Percentiles rank a stretch among this genome's conserved stretches.
These are phyloP conservation scores for Tillus elongatus DNA, from an alignment of 2,888 invertebrate species.

Conservation along the genomic window DNA sequence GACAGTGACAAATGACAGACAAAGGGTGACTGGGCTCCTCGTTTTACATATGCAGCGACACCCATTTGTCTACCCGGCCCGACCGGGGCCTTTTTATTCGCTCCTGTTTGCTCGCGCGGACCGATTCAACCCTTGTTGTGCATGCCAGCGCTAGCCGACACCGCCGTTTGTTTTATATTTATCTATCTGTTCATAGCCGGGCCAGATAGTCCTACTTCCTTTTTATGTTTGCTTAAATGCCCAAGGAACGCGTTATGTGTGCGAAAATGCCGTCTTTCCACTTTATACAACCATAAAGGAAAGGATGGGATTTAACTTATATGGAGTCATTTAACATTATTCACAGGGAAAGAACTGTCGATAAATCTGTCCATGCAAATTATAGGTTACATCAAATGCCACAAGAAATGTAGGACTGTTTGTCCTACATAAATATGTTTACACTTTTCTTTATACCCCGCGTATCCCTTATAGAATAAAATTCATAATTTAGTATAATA, in stretches of 20 bases:
- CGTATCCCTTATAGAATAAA: too few species aligned
- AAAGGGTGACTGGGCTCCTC: conserved; percentile 42
- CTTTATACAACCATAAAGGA: too few species aligned
- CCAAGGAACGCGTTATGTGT: not conserved
- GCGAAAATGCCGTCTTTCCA: too few species aligned
- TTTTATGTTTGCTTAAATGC: conserved; percentile 3
- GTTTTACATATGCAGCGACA: conserved; percentile 46
- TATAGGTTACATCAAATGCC: not conserved
- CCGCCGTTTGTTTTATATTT: too few species aligned
- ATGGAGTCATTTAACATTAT: not conserved
- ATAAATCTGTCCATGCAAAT: not conserved
- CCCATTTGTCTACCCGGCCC: conserved; percentile 42
- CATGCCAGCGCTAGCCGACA: too few species aligned
- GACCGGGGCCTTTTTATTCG: conserved; percentile 1
- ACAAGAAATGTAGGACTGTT: too few species aligned
- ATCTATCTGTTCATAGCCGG: too few species aligned
- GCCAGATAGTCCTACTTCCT: not conserved
- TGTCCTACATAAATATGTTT: too few species aligned
- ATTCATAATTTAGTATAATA: too few species aligned
- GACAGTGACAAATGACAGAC: conserved; percentile 45
- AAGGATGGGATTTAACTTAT: conserved; percentile 1
- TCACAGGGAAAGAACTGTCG: not conserved
- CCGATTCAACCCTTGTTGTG: too few species aligned
- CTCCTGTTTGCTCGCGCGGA: too few species aligned
- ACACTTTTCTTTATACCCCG: too few species aligned